These are phyloP conservation scores for Pristiophorus japonicus DNA, from an alignment of 2,113 vertebrate species.

Conservation along the genomic window DNA sequence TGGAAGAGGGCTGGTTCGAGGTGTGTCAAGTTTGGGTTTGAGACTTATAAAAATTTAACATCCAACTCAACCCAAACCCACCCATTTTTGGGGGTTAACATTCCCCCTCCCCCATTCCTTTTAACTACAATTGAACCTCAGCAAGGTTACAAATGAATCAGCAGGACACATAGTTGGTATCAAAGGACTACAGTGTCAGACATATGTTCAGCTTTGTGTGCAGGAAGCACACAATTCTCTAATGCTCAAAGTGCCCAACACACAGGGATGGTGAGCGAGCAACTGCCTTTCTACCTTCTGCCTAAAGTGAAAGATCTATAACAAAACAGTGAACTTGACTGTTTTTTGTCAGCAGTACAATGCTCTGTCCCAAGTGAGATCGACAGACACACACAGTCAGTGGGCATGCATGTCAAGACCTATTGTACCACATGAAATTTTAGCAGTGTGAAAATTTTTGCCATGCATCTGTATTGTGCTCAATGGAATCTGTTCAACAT, in stretches of 20 bases:
- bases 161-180: neutral
- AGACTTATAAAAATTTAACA: neutral
- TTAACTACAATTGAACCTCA: neutral
- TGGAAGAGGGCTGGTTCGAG: too few relatives aligned
- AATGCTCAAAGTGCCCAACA: neutral
- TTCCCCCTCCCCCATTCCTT: too few relatives aligned
- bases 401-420: neutral
- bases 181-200: neutral
- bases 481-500: slow-evolving; percentile 7
- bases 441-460: slow-evolving; percentile 11
- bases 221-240: neutral
- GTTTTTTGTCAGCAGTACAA: neutral
- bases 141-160: neutral
- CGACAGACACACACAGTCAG: neutral
- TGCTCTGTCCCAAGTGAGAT: neutral
- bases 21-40: neutral
- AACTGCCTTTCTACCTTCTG: neutral
- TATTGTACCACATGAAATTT: neutral
- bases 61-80: neutral
- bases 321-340: neutral
- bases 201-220: neutral
- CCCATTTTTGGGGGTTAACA: neutral
- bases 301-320: neutral
- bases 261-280: neutral
- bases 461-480: neutral